Conservation (phyloP, 2,113 vertebrate species). For the Melanocharis versteri region DNA sequence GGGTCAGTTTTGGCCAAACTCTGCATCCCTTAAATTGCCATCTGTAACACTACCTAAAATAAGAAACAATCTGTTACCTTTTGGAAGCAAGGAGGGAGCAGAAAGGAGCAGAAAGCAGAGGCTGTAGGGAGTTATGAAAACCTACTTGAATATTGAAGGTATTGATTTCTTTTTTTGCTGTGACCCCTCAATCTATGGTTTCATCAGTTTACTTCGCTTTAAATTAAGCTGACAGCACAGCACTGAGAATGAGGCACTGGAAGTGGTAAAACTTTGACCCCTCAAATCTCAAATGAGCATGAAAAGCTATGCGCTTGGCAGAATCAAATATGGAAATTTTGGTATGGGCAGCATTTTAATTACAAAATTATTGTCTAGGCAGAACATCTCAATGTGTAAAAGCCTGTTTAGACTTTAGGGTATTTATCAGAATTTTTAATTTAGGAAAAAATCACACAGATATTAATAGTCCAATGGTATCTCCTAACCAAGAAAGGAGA, state of each 20-base stretch:
- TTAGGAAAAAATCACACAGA: background rate
- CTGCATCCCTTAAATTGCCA: background rate
- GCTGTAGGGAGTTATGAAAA: background rate
- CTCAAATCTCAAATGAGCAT: conserved; percentile 34
- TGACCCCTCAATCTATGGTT: conserved; percentile 37
- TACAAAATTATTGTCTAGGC: background rate
- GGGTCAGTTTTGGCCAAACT: background rate
- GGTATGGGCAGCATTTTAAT: conserved; percentile 3
- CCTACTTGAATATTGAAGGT: conserved; percentile 15
- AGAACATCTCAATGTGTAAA: background rate
- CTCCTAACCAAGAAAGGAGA: background rate
- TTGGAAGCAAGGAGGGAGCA: background rate
- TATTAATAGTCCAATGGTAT: background rate
- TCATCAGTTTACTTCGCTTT: conserved; percentile 29
- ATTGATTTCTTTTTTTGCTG: conserved; percentile 51
- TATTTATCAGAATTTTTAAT: background rate
- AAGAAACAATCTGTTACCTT: background rate
- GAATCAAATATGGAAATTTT: conserved; percentile 22
- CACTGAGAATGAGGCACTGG: conserved; percentile 9
- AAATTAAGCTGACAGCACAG: conserved; percentile 47
- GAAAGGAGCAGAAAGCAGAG: background rate
- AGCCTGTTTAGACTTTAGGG: background rate
- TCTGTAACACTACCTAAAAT: background rate
- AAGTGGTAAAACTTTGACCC: conserved; percentile 39
- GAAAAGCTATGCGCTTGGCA: background rate